Evolutionary conservation across 2,888 invertebrate species (phyloP).

Genomic region (Torymus texanus): DNA sequence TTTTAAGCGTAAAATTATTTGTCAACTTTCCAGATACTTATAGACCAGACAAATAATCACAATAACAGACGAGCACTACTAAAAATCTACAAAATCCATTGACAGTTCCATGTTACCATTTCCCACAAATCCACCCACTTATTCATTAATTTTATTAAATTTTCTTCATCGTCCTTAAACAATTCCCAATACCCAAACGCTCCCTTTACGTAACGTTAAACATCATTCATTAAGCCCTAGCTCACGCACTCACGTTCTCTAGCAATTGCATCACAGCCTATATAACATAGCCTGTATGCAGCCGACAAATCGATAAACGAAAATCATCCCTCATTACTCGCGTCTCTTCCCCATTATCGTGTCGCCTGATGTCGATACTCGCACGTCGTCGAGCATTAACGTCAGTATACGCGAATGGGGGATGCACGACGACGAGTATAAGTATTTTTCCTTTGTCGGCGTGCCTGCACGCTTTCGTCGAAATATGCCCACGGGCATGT

Average conservation of each 20-base stretch:
- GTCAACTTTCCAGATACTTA: too few species aligned
- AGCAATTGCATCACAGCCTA: neutral
- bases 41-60: too few species aligned
- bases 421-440: slow-evolving; percentile 5
- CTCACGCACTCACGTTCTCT: neutral
- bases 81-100: too few species aligned
- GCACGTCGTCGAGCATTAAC: slow-evolving; percentile 48
- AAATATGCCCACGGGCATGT: slow-evolving; percentile 22
- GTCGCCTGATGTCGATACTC: slow-evolving; percentile 7
- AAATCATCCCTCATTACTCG: slow-evolving; percentile 11
- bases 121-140: too few species aligned
- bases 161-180: too few species aligned
- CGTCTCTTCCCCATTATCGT: neutral
- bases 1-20: too few species aligned
- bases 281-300: neutral
- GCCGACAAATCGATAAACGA: slow-evolving; percentile 12
- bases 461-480: slow-evolving; percentile 11
- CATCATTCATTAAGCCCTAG: too few species aligned
- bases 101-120: too few species aligned
- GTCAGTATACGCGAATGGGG: slow-evolving; percentile 29
- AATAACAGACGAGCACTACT: too few species aligned
- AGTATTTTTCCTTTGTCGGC: slow-evolving; percentile 12
- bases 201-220: too few species aligned
- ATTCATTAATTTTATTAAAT: too few species aligned
- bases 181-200: too few species aligned